Percentiles rank a stretch among this genome's conserved stretches.
These are phyloP conservation scores for Maniola jurtina DNA, from an alignment of 1,140 invertebrate species.

Conservation along the genomic window DNA sequence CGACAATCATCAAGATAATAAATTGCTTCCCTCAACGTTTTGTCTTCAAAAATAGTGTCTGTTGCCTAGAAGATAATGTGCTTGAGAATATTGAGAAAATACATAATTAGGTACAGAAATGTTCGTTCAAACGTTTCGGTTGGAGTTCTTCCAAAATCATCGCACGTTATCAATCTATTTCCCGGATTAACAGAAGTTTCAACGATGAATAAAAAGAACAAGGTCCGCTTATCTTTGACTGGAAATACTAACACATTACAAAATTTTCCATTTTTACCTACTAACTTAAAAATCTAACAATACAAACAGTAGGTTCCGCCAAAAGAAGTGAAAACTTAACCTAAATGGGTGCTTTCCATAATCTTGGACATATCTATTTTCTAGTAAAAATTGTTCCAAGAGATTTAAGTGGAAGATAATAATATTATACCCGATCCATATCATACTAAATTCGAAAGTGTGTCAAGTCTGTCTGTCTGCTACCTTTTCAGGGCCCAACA, in stretches of 20 bases:
- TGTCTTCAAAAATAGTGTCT: constrained; percentile 53
- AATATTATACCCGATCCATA: too few species aligned
- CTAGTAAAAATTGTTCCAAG: too few species aligned
- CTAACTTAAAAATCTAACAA: too few species aligned
- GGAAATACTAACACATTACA: background rate
- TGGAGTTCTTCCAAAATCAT: constrained; percentile 69
- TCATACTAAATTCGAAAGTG: too few species aligned
- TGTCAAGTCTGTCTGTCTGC: too few species aligned
- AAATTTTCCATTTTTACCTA: too few species aligned
- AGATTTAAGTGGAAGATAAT: too few species aligned
- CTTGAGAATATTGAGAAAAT: constrained; percentile 65
- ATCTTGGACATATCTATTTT: too few species aligned
- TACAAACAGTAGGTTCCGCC: too few species aligned
- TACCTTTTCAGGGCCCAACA: too few species aligned
- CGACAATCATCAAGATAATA: constrained; percentile 4
- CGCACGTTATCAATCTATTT: constrained; percentile 53
- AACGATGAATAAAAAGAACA: constrained; percentile 30
- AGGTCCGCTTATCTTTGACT: constrained; percentile 1
- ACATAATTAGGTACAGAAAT: constrained; percentile 71
- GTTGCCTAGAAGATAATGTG: constrained; percentile 48
- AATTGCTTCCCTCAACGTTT: constrained; percentile 12
- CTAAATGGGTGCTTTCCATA: too few species aligned
- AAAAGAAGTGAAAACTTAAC: too few species aligned
- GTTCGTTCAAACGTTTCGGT: constrained; percentile 56
- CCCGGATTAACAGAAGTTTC: constrained; percentile 64